phyloP scores from a whole-genome alignment of 1,140 invertebrate species.

The Drosophila nikananu region DNA sequence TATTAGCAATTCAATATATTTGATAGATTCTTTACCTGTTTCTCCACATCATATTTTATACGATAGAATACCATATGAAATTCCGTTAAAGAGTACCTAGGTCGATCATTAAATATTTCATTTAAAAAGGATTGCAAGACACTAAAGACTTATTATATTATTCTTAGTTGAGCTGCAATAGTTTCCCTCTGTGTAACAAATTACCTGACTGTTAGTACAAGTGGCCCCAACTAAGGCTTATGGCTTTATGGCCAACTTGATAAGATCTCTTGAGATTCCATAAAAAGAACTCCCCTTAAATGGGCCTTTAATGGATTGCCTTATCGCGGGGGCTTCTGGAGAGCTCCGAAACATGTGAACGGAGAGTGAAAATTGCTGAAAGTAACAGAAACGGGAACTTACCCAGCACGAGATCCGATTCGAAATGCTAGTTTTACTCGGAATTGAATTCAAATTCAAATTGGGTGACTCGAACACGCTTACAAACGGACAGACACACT shows the following conservation, averaged over 20 bases:
- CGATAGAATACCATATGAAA: no score
- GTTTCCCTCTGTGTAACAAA: background rate
- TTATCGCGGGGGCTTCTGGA: constrained; percentile 44
- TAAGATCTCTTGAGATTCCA: constrained; percentile 37
- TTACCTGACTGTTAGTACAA: constrained; percentile 27
- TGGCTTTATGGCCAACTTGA: constrained; percentile 16
- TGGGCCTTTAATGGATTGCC: constrained; percentile 71
- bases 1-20: no score
- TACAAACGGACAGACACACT: background rate
- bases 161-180: background rate
- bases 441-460: constrained; percentile 29
- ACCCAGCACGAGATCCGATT: constrained; percentile 47
- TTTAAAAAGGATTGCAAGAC: no score
- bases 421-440: constrained; percentile 43
- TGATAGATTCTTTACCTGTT: no score
- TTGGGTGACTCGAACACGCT: constrained; percentile 12
- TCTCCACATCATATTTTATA: no score
- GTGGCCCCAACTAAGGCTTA: constrained; percentile 47
- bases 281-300: constrained; percentile 73
- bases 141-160: background rate
- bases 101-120: no score
- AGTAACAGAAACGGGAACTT: constrained; percentile 19
- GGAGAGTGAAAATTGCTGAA: constrained; percentile 8
- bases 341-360: constrained; percentile 19
- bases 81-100: no score